Evolutionary conservation across 2,113 vertebrate species (phyloP), one percentile per base, ranked within the genome.

Genomic region (Colius striatus): DNA sequence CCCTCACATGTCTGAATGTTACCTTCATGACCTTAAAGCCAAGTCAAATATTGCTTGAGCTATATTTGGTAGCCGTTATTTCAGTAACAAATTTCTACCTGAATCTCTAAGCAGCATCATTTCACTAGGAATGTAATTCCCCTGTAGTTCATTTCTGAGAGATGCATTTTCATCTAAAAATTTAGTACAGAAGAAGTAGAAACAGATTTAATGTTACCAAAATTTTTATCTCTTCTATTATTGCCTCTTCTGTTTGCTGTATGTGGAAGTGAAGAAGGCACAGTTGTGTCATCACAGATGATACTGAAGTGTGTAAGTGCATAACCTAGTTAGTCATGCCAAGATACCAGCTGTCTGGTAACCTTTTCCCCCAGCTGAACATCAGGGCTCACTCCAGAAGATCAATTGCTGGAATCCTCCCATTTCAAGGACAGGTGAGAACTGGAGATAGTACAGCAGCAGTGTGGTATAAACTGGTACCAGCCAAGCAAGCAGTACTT

Each of bases 61-160:
- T 96, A 96, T 94, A 89, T 88, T 82, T 84, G 60, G 61, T 72
- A 41, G 84, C 61, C 78, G 38, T 68, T 45, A 41, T 53, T 89
- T 91, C 77, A 87, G 80, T 58, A 57, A n/a, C 11, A 30, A 3
- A 75, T 87, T 87, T 87, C 61, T 79, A 68, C 74, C 91, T 73
- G 38, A 36, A 72, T 89, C 58, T 86, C 91, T 30, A 89, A 60
- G 73, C 78, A 91, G 85, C 65, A 53, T 27, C 57, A n/a, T 75
- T 90, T 93, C 70, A 61, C 19, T 9, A 71, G 70, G 62, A 78
- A 1, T 77, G 29, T 53, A 81, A 61, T 89, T 75, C 8, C 26
- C 20, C 30, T 9, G 1, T 53, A 27, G 13, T 84, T 91, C 13
- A 36, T 72, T 75, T 81, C 23, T 27, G 50, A 75, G 68, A 82